These are phyloP conservation scores for Laothoe populi DNA, from an alignment of 2,888 invertebrate genomes.

Conservation along the genomic window DNA sequence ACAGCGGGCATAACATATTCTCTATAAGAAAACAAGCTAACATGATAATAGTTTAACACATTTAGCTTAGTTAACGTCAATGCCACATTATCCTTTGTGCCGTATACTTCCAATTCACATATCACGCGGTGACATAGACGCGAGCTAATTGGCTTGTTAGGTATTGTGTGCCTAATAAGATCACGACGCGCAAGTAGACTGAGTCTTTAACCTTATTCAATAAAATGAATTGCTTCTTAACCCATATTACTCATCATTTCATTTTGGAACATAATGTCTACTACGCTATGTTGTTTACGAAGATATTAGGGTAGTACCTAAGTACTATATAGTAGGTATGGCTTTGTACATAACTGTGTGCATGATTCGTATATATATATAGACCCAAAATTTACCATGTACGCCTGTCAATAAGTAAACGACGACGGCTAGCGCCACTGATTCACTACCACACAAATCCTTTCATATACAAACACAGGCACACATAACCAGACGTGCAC, in stretches of 20 bases:
- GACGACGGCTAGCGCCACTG: too few relatives aligned
- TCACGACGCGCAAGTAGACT: constrained; percentile 10
- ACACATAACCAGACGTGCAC: too few relatives aligned
- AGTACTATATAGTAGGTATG: too few relatives aligned
- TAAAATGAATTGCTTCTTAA: background rate
- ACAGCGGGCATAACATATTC: background rate
- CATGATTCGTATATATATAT: too few relatives aligned
- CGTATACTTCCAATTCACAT: constrained; percentile 18
- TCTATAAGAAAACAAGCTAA: background rate
- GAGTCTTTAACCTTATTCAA: constrained; percentile 13
- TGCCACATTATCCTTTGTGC: constrained; percentile 21
- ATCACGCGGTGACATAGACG: constrained; percentile 8
- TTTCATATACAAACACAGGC: too few relatives aligned
- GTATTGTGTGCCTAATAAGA: constrained; percentile 17
- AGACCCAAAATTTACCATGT: too few relatives aligned
- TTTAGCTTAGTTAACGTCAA: background rate
- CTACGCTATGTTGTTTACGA: too few relatives aligned
- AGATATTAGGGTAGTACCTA: too few relatives aligned
- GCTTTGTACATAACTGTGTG: too few relatives aligned
- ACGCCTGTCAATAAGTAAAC: too few relatives aligned
- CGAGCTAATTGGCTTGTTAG: constrained; percentile 21
- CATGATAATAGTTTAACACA: background rate
- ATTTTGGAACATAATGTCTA: too few relatives aligned
- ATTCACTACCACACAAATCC: too few relatives aligned
- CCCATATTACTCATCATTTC: background rate